Base-by-base conservation (phyloP, 2,797 vertebrate species). In the Iguana delicatissima region DNA sequence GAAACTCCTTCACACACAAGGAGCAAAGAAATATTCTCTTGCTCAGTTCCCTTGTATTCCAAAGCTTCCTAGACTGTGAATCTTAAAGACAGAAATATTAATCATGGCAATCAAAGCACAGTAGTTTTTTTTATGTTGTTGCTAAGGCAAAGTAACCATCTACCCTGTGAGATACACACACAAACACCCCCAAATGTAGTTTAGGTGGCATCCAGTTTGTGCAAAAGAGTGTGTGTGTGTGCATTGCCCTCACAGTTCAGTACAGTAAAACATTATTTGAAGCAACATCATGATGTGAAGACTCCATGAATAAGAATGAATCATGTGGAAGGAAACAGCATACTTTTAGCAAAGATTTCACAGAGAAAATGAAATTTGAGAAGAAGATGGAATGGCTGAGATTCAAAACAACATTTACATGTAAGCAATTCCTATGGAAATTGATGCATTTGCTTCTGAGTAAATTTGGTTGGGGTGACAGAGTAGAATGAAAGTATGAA, bases 251-350 rank as follows among this genome's bases (percentile, higher is more conserved):
- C 74, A 26, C 86, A 52, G 86, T 90, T 84, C 73, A 91, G 89
- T 22, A 64, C 83, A 46, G 73, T 95, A 90, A 95, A 93, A 94
- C 92, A 96, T 93, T 93, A 94, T 93, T 69, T 92, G 90, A 95
- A 89, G 50, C 90, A 89, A 96, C 90, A 89, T 62, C 72, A 55
- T 24, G 92, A 83, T 92, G 76, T 88, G 90, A 1, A 76, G 91
- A 76, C 46, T 92, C 93, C 91, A 95, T 95, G 95, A 95, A 96
- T 96, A 95, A 94, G 91, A 95, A 95, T 74, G 90, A 96, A 92
- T n/a, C 69, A 91, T 89, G 85, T 89, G 77, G 81, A 95, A 86
- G 50, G 46, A 72, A 85, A 57, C 50, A 50, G 46, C 46, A 90
- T 87, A 93, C 88, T 67, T 29, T 91, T 89, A 89, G 91, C 88